phyloP scores from a whole-genome alignment of 2,797 vertebrate species.

The Chelidonichthys spinosus region DNA sequence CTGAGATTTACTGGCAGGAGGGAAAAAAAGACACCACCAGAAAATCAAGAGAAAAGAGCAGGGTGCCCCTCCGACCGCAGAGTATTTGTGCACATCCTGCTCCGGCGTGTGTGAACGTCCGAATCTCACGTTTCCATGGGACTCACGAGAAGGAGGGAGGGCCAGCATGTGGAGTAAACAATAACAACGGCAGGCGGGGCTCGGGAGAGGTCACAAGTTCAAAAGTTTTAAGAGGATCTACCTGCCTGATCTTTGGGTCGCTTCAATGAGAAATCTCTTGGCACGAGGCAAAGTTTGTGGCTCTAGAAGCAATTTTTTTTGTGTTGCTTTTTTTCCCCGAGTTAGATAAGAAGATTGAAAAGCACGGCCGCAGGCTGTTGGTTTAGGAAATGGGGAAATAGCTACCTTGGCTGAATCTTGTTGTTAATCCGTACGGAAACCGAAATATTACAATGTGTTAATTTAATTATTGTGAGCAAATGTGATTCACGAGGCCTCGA shows the following conservation, averaged over 20 bases:
- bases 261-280: background rate
- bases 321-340: conserved; percentile 1
- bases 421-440: background rate
- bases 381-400: background rate
- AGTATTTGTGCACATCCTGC: conserved; percentile 20
- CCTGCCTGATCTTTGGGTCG: background rate
- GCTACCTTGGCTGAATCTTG: background rate
- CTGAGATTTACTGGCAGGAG: conserved; percentile 74
- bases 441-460: background rate
- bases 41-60: conserved; percentile 65
- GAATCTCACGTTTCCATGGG: conserved; percentile 30
- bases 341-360: conserved; percentile 1
- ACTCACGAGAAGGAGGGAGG: conserved; percentile 33
- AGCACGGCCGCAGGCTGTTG: background rate
- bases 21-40: conserved; percentile 56
- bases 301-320: background rate
- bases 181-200: conserved; percentile 28
- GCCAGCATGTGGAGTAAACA: conserved; percentile 53
- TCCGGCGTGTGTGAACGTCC: conserved; percentile 19
- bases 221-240: background rate
- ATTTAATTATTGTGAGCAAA: too few species aligned
- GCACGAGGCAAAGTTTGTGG: background rate
- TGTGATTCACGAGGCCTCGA: too few species aligned
- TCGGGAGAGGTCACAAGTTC: conserved; percentile 44
- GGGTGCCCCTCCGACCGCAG: conserved; percentile 63